These are phyloP conservation scores for Mongoloraphidia duomilia DNA, from an alignment of 2,888 invertebrate genomes.

Conservation along the genomic window DNA sequence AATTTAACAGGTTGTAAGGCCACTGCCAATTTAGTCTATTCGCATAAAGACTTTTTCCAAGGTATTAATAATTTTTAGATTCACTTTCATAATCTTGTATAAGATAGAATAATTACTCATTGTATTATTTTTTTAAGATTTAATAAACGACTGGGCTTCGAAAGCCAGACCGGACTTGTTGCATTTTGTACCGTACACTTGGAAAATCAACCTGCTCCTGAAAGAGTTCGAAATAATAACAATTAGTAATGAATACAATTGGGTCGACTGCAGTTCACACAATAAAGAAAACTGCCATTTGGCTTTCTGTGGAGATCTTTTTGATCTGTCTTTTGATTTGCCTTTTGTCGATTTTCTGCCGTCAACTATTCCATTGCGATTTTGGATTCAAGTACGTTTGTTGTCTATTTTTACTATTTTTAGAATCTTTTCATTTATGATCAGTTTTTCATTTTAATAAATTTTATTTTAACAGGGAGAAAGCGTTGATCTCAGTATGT, in stretches of 20 bases:
- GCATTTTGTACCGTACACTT: conserved; percentile 93
- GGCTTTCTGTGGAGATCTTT: conserved; percentile 84
- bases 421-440: neutral
- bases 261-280: conserved; percentile 96
- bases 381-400: conserved; percentile 65
- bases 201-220: conserved; percentile 77
- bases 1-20: conserved; percentile 90
- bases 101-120: neutral
- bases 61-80: conserved; percentile 26
- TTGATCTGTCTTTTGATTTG: conserved; percentile 85
- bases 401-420: conserved; percentile 3
- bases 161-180: conserved; percentile 87
- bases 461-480: conserved; percentile 46
- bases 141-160: conserved; percentile 92
- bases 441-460: conserved; percentile 3
- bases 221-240: conserved; percentile 94
- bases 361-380: conserved; percentile 71
- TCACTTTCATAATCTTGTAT: neutral
- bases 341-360: conserved; percentile 93
- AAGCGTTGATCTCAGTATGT: conserved; percentile 79
- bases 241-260: conserved; percentile 91
- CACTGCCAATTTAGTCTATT: conserved; percentile 80
- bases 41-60: conserved; percentile 92
- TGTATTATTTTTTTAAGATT: conserved; percentile 38
- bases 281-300: conserved; percentile 90